These are phyloP conservation scores for Scomber japonicus DNA, from an alignment of 2,113 vertebrate species.

Conservation along the genomic window DNA sequence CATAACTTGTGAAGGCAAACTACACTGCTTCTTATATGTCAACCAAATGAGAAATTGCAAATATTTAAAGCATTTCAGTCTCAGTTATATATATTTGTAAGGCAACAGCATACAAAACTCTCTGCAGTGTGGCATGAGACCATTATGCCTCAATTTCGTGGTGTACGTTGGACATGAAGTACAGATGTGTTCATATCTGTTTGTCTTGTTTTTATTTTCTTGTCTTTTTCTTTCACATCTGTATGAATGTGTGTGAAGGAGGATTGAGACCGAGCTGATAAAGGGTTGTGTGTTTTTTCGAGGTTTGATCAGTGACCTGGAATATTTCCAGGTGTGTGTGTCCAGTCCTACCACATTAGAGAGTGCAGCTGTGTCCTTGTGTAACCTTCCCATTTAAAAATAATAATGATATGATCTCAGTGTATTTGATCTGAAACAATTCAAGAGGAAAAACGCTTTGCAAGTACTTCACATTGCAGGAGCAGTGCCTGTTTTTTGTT, in stretches of 20 bases:
- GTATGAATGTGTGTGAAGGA: background rate
- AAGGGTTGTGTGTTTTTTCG: constrained; percentile 72
- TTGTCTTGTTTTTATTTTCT: background rate
- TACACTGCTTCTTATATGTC: background rate
- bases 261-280: constrained; percentile 23
- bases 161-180: background rate
- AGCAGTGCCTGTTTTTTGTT: background rate
- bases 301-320: constrained; percentile 81
- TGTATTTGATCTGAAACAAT: constrained; percentile 17
- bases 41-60: background rate
- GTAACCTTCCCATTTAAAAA: constrained; percentile 60
- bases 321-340: constrained; percentile 70
- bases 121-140: background rate
- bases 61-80: background rate
- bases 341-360: constrained; percentile 63
- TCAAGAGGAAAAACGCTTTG: constrained; percentile 3
- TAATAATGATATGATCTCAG: constrained; percentile 26
- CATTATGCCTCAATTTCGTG: background rate
- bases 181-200: background rate
- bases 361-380: constrained; percentile 80
- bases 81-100: background rate
- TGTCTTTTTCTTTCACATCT: background rate
- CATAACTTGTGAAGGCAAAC: too few relatives aligned
- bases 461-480: background rate
- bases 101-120: background rate